Evolutionary conservation across 2,797 vertebrate species (phyloP), one percentile per base, ranked within the genome.

Genomic region (Poecilia wingei): DNA sequence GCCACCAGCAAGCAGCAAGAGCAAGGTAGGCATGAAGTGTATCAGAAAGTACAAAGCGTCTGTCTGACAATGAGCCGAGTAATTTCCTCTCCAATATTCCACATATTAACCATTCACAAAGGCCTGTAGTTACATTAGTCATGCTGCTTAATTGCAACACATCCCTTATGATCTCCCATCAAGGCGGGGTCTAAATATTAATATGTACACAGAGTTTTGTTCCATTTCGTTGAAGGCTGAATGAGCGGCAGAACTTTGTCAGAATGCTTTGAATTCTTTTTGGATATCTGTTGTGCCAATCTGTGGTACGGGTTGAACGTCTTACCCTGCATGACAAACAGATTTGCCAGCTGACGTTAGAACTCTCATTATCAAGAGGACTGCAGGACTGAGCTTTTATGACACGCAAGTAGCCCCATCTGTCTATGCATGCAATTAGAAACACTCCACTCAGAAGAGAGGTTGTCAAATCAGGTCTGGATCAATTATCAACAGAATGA

Each of bases 1-100:
- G 88, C 92, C 57, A 88, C 93, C 88, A 93, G 86, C 84, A 95
- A 95, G 88, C 95, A 94, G 85, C 95, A 94, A 84, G 92, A 96
- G 87, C 94, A 95, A 95, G 95, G 96, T 96, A 95, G 64, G 93
- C 69, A 55, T 33, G 20, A 69, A 8, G 74, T 81, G 16, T 9
- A 81, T 76, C 59, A 77, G 71, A 82, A 75, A 20, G n/a, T 79
- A 70, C 10, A 70, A 71, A 79, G 55, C 45, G 55, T 53, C 79
- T 41, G 31, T 80, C 18, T 79, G 68, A 77, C 59, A 72, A 13
- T 64, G 28, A 78, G 41, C 28, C 75, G 36, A 73, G 83, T 64
- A 31, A 3, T 14, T 57, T 64, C 3, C 31, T 36, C 45, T 66
- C 31, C 69, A 41, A 69, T 61, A 78, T 47, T 74, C 46, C 13